Base-by-base conservation (phyloP, 2,888 invertebrate species). In the Cerastoderma edule region DNA sequence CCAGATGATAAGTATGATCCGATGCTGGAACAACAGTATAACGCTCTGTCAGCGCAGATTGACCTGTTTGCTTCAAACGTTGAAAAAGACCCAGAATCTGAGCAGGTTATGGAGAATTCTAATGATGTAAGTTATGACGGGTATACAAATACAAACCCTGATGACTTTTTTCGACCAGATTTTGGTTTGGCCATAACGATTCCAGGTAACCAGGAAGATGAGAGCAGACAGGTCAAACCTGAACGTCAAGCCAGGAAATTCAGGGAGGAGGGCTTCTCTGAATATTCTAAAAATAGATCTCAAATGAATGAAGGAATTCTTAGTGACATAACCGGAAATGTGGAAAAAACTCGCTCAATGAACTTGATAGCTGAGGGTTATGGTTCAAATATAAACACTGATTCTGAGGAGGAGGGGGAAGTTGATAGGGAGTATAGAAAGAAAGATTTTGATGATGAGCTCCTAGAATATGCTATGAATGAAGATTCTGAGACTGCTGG, bases 361-460 rank as follows among this genome's bases (percentile, higher is more conserved):
- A 87, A 83, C 44, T 83, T 89, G 65, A 88, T 91, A 30, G 90
- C 89, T 72, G 85, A 89, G 67, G 89, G 87, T 50, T 91, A 90
- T 76, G 84, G 83, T 22, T 83, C 76, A 8, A 70, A 85, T 48
- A 77, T 70, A n/a, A 76, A 72, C 32, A 78, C 79, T 44, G 91
- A 90, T n/a, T 90, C 90, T 0, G 92, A 91, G 70, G 92, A 92
- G 72, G 92, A 92, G 60, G 92, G 91, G 4, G 92, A 92, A 69
- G 86, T 91, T 8, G 91, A 91, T 53, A 85, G 89, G 78, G 90
- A 87, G 35, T 76, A 80, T 66, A 73, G 67, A 30, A 70, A 73
- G 24, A 73, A 83, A 66, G 80, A 77, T n/a, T 67, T 78, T 27
- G 72, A 73, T 32, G 83, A 83, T 68, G 85, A 81, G 39, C 48